Conservation (phyloP, 1,140 invertebrate genomes). For the Globodera ellingtonae region DNA sequence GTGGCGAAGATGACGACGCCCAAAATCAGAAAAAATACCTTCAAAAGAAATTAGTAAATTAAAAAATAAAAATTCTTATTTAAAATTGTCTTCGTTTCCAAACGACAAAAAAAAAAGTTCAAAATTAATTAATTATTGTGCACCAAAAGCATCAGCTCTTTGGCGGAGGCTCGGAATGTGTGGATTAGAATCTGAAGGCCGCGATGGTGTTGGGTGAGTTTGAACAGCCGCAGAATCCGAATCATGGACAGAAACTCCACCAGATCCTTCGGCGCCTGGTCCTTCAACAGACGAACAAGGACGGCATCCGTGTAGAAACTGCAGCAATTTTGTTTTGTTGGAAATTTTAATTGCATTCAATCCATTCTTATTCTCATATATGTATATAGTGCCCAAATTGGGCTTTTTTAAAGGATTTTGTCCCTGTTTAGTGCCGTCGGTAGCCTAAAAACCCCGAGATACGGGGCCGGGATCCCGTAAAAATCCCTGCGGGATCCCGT, state of each 20-base stretch:
- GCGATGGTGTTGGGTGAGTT: constrained; percentile 87
- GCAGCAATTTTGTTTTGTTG: neutral
- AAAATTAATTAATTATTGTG: neutral
- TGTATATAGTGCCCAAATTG: too few relatives aligned
- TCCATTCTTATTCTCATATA: too few relatives aligned
- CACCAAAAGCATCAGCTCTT: constrained; percentile 50
- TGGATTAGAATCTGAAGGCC: constrained; percentile 97
- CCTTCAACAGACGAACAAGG: constrained; percentile 39
- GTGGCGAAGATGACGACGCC: constrained; percentile 89
- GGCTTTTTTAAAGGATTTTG: too few relatives aligned
- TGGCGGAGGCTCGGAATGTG: constrained; percentile 72
- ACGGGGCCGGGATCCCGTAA: too few relatives aligned
- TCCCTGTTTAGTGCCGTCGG: too few relatives aligned
- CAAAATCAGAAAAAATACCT: constrained; percentile 78
- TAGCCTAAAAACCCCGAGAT: too few relatives aligned
- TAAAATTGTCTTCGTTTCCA: too few relatives aligned
- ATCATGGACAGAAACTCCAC: constrained; percentile 93
- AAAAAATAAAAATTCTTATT: neutral
- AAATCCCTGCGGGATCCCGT: too few relatives aligned
- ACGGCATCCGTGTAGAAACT: constrained; percentile 50
- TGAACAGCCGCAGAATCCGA: constrained; percentile 95
- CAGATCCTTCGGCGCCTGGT: constrained; percentile 55
- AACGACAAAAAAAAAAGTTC: neutral
- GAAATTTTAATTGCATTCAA: too few relatives aligned
- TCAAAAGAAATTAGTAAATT: constrained; percentile 32